These are phyloP conservation scores for Oxyura jamaicensis DNA, from an alignment of 2,113 vertebrate genomes.

Conservation along the genomic window DNA sequence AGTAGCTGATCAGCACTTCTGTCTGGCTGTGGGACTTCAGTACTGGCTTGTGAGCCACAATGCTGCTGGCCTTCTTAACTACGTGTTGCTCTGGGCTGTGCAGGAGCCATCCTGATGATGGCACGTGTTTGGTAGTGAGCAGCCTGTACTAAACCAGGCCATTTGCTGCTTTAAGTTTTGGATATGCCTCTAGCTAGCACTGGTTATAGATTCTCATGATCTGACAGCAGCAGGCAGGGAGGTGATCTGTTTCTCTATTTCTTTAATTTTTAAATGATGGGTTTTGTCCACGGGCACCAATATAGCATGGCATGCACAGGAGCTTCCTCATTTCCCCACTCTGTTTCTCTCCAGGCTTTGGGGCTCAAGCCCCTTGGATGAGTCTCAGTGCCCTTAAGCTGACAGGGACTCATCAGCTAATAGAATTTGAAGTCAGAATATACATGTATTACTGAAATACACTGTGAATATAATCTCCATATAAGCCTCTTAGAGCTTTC, in stretches of 20 bases:
- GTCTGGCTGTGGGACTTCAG: neutral
- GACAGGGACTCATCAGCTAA: conserved; percentile 34
- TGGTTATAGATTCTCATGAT: neutral
- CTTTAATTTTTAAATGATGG: neutral
- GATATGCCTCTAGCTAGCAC: neutral
- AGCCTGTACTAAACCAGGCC: neutral
- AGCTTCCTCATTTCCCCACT: neutral
- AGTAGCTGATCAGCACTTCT: neutral
- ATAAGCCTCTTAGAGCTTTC: conserved; percentile 40
- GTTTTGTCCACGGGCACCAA: neutral
- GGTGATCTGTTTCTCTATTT: neutral
- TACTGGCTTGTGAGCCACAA: neutral
- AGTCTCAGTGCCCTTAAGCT: neutral
- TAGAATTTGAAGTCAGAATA: conserved; percentile 25
- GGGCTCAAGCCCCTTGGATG: neutral
- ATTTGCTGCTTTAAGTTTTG: neutral
- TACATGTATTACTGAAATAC: conserved; percentile 8
- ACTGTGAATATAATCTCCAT: conserved; percentile 17
- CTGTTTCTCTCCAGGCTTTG: neutral
- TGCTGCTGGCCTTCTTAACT: neutral
- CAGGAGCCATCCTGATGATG: neutral
- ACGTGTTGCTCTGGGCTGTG: neutral
- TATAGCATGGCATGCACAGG: neutral
- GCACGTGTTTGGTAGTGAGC: neutral
- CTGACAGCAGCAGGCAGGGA: neutral